Conservation (phyloP, 2,113 vertebrate species). For the Actinemys pallida region DNA sequence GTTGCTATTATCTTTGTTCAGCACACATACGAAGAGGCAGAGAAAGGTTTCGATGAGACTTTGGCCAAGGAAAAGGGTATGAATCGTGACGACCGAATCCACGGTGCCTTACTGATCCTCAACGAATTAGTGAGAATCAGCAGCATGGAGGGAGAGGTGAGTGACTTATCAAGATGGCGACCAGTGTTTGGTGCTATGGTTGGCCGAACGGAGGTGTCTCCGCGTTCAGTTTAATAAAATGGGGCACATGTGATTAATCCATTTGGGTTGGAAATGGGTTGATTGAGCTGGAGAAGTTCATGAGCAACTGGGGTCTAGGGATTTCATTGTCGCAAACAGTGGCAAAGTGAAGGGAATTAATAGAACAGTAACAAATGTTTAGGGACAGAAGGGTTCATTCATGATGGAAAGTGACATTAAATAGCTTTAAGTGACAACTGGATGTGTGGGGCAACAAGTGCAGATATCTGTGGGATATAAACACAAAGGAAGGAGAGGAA, state of each 20-base stretch:
- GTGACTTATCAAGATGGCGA: not conserved
- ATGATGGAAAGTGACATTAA: not conserved
- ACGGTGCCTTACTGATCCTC: slow-evolving; percentile 95
- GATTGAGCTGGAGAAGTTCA: not conserved
- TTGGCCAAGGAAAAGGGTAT: slow-evolving; percentile 98
- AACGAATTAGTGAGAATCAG: slow-evolving; percentile 98
- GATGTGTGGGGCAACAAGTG: not conserved
- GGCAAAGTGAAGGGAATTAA: not conserved
- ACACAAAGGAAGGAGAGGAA: not conserved
- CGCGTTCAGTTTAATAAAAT: not conserved
- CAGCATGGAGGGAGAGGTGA: slow-evolving; percentile 99
- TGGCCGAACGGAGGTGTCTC: not conserved
- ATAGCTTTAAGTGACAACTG: not conserved
- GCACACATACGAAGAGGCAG: slow-evolving; percentile 98
- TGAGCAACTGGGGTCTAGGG: accelerated
- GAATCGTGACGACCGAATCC: slow-evolving; percentile 96
- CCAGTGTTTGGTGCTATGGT: accelerated
- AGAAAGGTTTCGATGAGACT: slow-evolving; percentile 97
- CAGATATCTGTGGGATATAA: not conserved
- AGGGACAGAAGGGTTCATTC: not conserved
- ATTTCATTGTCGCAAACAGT: not conserved
- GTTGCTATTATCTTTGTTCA: slow-evolving; percentile 51
- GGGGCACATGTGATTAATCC: not conserved
- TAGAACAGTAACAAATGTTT: not conserved
- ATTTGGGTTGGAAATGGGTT: not conserved